Conservation (phyloP, 2,797 vertebrate genomes). For the Eulemur albifrons region DNA sequence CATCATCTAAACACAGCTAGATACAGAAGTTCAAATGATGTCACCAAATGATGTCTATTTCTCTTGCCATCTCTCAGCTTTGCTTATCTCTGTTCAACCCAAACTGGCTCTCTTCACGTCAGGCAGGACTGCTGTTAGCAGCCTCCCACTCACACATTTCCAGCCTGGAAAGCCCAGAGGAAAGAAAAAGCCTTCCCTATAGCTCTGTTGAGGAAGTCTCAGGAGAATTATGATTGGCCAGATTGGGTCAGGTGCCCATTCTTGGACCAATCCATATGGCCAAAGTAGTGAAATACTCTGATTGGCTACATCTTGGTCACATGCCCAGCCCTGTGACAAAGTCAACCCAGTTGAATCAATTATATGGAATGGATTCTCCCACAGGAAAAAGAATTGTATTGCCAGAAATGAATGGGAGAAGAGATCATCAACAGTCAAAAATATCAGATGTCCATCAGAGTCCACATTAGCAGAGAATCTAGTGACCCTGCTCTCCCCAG, state of each 20-base stretch:
- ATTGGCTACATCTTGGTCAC: neutral
- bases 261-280: neutral
- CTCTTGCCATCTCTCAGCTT: neutral
- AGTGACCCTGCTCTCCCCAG: neutral
- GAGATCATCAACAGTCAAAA: neutral
- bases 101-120: neutral
- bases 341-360: neutral
- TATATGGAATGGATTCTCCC: neutral
- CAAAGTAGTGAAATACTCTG: neutral
- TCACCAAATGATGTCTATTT: slow-evolving; percentile 6
- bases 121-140: neutral
- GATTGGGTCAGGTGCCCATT: neutral
- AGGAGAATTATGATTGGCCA: neutral
- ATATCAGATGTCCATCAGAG: neutral
- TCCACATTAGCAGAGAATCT: neutral
- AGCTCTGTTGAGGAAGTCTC: neutral
- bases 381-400: neutral
- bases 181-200: neutral
- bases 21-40: neutral
- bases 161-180: neutral
- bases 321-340: neutral
- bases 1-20: neutral
- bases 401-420: neutral
- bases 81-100: neutral
- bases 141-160: too few relatives aligned